Conservation (phyloP, 2,888 invertebrate species). For the Portevinia maculata region DNA sequence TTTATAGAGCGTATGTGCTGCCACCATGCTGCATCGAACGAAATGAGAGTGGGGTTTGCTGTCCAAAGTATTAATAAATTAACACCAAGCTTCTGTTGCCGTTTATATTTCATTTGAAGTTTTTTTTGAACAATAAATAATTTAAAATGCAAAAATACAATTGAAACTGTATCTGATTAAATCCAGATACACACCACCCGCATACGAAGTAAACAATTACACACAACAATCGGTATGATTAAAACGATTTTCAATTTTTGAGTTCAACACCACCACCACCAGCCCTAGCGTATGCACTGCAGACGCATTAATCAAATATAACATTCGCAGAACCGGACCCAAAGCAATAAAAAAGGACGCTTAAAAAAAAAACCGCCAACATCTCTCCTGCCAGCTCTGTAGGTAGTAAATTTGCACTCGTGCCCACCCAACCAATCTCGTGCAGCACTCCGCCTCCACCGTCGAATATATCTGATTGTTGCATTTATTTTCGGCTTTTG, state of each 20-base stretch:
- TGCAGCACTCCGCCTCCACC: constrained; percentile 1
- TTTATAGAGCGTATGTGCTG: too few species aligned
- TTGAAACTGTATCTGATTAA: constrained; percentile 70
- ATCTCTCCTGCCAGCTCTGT: constrained; percentile 7
- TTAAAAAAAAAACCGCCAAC: constrained; percentile 59
- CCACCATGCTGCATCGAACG: too few species aligned
- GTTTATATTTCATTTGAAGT: constrained; percentile 8
- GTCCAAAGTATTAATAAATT: too few species aligned
- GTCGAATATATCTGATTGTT: constrained; percentile 64
- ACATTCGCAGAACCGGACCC: constrained; percentile 53
- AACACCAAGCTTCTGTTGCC: constrained; percentile 7
- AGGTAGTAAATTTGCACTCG: neutral
- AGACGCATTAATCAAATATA: constrained; percentile 74
- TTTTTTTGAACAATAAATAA: constrained; percentile 51
- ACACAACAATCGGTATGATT: constrained; percentile 42
- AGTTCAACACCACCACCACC: constrained; percentile 24
- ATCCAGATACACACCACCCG: constrained; percentile 32
- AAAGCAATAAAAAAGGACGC: constrained; percentile 2
- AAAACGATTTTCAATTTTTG: constrained; percentile 70
- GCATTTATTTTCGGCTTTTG: constrained; percentile 74
- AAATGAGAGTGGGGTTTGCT: too few species aligned
- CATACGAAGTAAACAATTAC: constrained; percentile 48
- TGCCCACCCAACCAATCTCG: constrained; percentile 12
- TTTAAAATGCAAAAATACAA: constrained; percentile 49
- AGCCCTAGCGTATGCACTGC: neutral